phyloP scores from a whole-genome alignment of 1,140 invertebrate species.

The Drosophila erecta region DNA sequence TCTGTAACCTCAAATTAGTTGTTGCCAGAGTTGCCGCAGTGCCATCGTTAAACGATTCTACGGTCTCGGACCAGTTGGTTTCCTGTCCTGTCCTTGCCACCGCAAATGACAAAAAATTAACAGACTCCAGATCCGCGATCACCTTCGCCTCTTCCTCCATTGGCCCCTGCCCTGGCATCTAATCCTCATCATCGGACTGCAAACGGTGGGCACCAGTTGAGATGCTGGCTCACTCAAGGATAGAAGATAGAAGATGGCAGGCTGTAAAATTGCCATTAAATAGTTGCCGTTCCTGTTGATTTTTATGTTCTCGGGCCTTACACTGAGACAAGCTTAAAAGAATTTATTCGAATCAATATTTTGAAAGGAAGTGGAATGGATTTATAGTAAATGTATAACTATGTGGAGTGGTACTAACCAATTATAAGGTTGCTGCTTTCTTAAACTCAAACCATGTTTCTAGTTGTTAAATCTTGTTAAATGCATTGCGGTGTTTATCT shows the following conservation, averaged over 20 bases:
- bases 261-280: slow-evolving; percentile 80
- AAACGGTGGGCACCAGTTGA: neutral
- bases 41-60: slow-evolving; percentile 55
- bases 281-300: slow-evolving; percentile 72
- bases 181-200: slow-evolving; percentile 63
- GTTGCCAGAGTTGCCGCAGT: slow-evolving; percentile 55
- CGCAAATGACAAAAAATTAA: slow-evolving; percentile 62
- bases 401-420: too few species aligned
- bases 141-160: slow-evolving; percentile 7
- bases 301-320: slow-evolving; percentile 52
- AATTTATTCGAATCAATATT: too few species aligned
- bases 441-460: too few species aligned
- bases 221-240: slow-evolving; percentile 5
- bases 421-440: too few species aligned
- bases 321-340: slow-evolving; percentile 1
- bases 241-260: slow-evolving; percentile 34
- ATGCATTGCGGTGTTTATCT: neutral
- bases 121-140: slow-evolving; percentile 37
- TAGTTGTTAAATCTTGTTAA: too few species aligned
- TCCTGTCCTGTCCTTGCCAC: slow-evolving; percentile 66
- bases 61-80: slow-evolving; percentile 43
- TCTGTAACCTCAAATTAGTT: slow-evolving; percentile 63
- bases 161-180: slow-evolving; percentile 42
- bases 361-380: too few species aligned
- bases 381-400: too few species aligned